Evolutionary conservation across 2,797 vertebrate genomes (phyloP), one percentile per base, ranked within the genome.

Genomic region (Notolabrus celidotus): DNA sequence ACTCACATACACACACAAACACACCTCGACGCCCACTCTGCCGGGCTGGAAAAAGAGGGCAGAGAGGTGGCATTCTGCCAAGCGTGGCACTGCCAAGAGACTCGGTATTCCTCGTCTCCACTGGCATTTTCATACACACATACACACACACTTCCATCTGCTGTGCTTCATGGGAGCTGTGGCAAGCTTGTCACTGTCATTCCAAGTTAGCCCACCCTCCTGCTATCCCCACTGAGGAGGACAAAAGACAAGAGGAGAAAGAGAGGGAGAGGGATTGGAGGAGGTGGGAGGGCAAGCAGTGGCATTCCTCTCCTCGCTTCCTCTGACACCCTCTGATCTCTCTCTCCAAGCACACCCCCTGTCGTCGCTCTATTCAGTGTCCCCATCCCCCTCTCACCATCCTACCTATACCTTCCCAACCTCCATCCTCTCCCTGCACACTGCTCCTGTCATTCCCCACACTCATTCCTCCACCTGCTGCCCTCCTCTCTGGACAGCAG

Each of bases 141-240:
- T 67, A 60, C 58, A 53, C 54, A 15, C 38, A 25, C 46, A 47
- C 77, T 69, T 83, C 82, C 83, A 87, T 89, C 88, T 87, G 87
- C 62, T 80, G 79, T 53, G 77, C 76, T 86, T 88, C 74, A 79
- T 67, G 72, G 76, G 74, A 87, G 86, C 71, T 23, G 82, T 77
- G 77, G 74, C 67, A 77, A 89, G 84, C 88, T 86, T 85, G 80
- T 92, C 91, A 83, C 84, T 89, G 89, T 91, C 88, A 89, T 67
- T 85, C 54, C 53, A 85, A 86, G 88, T 89, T 83, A 85, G 75
- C 80, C 85, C 86, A 70, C 66, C 78, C 79, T 69, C 74, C 71
- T 68, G 61, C 66, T 62, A 61, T 70, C 80, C 77, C 77, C 15
- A 59, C 77, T 56, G 77, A 84, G 70, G 31, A 59, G 71, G 77